phyloP scores from a whole-genome alignment of 2,888 invertebrate genomes.

The Leptopilina syphax region DNA sequence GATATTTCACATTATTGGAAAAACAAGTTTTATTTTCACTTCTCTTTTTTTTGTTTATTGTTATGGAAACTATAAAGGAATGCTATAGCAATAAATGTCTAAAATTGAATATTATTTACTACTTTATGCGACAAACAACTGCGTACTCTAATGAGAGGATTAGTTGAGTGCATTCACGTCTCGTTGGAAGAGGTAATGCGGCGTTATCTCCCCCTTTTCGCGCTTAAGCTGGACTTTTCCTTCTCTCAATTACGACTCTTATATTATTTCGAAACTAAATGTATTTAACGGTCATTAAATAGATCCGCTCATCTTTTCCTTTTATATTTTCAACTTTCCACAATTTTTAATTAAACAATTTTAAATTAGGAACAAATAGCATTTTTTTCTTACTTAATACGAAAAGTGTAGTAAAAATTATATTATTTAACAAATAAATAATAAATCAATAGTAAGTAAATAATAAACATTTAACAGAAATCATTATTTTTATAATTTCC shows the following conservation, averaged over 20 bases:
- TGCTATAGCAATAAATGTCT: not conserved
- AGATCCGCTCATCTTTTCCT: too few relatives aligned
- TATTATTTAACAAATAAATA: too few relatives aligned
- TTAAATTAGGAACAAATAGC: too few relatives aligned
- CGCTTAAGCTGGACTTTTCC: not conserved
- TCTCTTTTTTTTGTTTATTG: not conserved
- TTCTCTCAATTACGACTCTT: not conserved
- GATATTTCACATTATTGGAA: too few relatives aligned
- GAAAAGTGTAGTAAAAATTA: too few relatives aligned
- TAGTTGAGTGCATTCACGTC: not conserved
- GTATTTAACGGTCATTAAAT: not conserved
- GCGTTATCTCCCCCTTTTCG: conserved; percentile 4
- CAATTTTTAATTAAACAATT: too few relatives aligned
- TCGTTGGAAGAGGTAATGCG: conserved; percentile 17
- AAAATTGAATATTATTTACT: conserved; percentile 23
- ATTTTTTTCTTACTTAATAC: too few relatives aligned
- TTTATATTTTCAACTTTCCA: too few relatives aligned
- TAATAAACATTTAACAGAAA: too few relatives aligned
- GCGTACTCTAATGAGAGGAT: conserved; percentile 5
- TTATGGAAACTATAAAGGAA: not conserved
- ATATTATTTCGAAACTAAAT: not conserved
- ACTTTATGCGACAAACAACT: not conserved
- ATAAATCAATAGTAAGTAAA: too few relatives aligned
- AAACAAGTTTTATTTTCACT: too few relatives aligned
- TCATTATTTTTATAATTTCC: too few relatives aligned